Conservation (phyloP, 37 sponge, comb jelly and placozoan species). For the Spongilla lacustris region DNA sequence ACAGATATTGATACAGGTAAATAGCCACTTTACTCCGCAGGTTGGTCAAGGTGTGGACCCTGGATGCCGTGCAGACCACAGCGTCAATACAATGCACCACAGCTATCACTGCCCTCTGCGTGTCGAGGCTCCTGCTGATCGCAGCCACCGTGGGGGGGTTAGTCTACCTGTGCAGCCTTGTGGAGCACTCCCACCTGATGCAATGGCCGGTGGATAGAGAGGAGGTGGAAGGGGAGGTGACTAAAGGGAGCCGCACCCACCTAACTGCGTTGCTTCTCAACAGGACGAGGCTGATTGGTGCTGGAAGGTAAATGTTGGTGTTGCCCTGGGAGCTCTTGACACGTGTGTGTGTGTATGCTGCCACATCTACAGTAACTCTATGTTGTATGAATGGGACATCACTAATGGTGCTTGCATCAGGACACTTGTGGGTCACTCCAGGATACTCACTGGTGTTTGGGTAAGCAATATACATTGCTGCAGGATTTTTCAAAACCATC, state of each 20-base stretch:
- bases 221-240: neutral
- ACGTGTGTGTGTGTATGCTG: neutral
- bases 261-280: constrained; percentile 27
- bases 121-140: constrained; percentile 62
- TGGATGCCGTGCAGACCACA: constrained; percentile 2
- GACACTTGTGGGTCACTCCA: constrained; percentile 61
- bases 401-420: constrained; percentile 58
- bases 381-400: constrained; percentile 75
- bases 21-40: too few species aligned
- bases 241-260: neutral
- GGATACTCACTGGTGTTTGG: constrained; percentile 40
- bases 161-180: constrained; percentile 30
- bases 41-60: constrained; percentile 65
- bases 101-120: constrained; percentile 34
- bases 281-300: constrained; percentile 39
- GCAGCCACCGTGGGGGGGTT: constrained; percentile 24
- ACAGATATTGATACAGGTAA: too few species aligned
- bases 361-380: constrained; percentile 49
- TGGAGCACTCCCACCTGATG: constrained; percentile 6
- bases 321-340: neutral
- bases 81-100: constrained; percentile 27
- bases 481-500: neutral
- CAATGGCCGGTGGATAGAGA: constrained; percentile 28
- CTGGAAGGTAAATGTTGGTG: constrained; percentile 55
- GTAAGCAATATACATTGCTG: constrained; percentile 23